A percentile compares a stretch with the other conserved stretches of the same genome.
Conservation (phyloP, 92 coral and sea anemone species). For the Pocillopora grandis region DNA sequence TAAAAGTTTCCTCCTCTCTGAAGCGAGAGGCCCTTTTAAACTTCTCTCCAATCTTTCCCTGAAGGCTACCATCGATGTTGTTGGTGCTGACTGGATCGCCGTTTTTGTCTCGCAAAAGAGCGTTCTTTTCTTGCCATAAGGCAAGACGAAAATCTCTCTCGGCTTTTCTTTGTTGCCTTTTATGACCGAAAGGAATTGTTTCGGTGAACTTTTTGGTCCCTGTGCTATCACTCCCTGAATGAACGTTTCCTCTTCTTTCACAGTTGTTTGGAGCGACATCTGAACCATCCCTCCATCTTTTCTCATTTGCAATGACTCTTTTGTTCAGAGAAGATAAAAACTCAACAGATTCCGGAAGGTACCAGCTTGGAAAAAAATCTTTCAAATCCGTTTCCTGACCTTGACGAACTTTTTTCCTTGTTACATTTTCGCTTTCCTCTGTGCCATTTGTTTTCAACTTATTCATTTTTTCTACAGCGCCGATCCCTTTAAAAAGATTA, state of each 20-base stretch:
- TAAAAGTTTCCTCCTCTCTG: neutral
- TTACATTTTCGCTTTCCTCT: neutral
- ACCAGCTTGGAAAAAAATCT: neutral
- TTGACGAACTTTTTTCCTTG: neutral
- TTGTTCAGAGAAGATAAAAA: neutral
- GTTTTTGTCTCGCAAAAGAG: neutral
- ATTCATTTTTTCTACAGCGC: neutral
- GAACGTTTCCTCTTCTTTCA: neutral
- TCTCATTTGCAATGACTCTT: neutral
- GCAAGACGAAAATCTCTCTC: neutral
- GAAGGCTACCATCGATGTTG: neutral
- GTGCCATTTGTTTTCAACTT: neutral
- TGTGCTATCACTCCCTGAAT: neutral
- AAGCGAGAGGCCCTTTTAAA: neutral
- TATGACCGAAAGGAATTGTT: neutral
- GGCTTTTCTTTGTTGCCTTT: constrained; percentile 13
- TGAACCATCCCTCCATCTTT: neutral
- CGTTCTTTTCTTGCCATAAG: neutral
- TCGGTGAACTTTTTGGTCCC: neutral
- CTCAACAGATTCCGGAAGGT: neutral
- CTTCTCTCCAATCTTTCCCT: neutral
- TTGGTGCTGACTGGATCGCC: neutral
- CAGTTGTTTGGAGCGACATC: neutral
- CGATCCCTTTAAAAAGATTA: neutral
- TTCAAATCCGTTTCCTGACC: neutral